phyloP scores from a whole-genome alignment of 2,888 invertebrate genomes.

The Tricholauxania praeusta region DNA sequence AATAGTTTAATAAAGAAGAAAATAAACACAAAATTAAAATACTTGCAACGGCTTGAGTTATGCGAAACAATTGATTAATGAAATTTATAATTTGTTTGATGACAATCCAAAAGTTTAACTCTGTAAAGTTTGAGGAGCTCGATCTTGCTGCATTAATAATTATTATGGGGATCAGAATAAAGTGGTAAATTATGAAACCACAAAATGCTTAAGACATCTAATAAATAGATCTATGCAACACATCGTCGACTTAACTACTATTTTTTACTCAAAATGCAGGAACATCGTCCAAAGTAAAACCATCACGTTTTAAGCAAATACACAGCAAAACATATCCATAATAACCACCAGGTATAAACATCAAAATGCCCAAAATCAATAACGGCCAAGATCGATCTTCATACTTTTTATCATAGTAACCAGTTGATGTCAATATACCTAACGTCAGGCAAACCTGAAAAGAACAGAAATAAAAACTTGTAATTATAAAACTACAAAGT shows the following conservation, averaged over 20 bases:
- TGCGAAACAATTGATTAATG: too few species aligned
- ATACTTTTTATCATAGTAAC: slow-evolving; percentile 86
- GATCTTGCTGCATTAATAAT: too few species aligned
- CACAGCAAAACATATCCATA: slow-evolving; percentile 89
- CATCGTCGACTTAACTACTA: not conserved
- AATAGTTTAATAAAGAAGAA: too few species aligned
- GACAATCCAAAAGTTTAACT: too few species aligned
- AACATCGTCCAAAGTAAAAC: slow-evolving; percentile 54
- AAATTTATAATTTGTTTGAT: too few species aligned
- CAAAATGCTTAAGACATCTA: too few species aligned
- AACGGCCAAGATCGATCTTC: slow-evolving; percentile 91
- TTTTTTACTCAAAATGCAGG: slow-evolving; percentile 46
- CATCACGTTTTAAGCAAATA: slow-evolving; percentile 69
- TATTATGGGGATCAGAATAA: too few species aligned
- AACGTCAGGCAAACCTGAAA: slow-evolving; percentile 75
- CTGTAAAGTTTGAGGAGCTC: too few species aligned
- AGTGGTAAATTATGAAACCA: not conserved
- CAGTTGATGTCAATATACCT: slow-evolving; percentile 83
- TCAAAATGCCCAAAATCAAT: slow-evolving; percentile 85
- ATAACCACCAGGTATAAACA: slow-evolving; percentile 94
- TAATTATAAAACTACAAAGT: not conserved
- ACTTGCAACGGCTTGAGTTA: too few species aligned
- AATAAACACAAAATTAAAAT: too few species aligned
- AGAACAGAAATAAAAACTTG: slow-evolving; percentile 8
- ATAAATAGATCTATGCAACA: too few species aligned